A percentile compares a stretch with the other conserved stretches of the same genome.
phyloP scores from a whole-genome alignment of 2,797 vertebrate genomes.

The Helostoma temminkii region DNA sequence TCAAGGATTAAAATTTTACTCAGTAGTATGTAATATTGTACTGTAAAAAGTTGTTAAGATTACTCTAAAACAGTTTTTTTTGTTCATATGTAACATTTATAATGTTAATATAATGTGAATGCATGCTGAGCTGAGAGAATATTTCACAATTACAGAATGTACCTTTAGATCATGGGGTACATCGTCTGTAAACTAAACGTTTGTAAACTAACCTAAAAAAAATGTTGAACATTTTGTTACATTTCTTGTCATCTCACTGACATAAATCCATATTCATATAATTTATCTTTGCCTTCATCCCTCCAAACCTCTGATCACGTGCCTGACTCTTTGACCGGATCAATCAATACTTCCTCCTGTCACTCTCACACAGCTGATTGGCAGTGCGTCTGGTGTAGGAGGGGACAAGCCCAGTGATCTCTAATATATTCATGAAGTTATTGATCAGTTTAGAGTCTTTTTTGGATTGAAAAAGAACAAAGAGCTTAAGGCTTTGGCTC shows the following conservation, averaged over 20 bases:
- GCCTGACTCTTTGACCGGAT: slow-evolving; percentile 57
- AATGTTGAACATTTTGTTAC: background rate
- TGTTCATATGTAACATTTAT: too few species aligned
- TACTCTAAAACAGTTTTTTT: too few species aligned
- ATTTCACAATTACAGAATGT: too few species aligned
- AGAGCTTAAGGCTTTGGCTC: slow-evolving; percentile 38
- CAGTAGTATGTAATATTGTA: too few species aligned
- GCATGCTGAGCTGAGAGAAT: too few species aligned
- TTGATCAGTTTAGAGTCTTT: slow-evolving; percentile 72
- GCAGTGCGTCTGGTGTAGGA: slow-evolving; percentile 37
- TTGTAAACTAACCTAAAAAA: background rate
- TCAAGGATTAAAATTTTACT: too few species aligned
- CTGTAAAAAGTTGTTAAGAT: too few species aligned
- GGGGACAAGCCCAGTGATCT: slow-evolving; percentile 45
- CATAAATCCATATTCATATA: slow-evolving; percentile 14
- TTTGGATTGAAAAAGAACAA: slow-evolving; percentile 56
- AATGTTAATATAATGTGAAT: too few species aligned
- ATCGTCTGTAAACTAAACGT: too few species aligned
- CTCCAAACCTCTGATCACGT: slow-evolving; percentile 25
- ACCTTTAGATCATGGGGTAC: too few species aligned
- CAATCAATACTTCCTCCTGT: slow-evolving; percentile 71
- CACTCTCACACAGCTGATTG: slow-evolving; percentile 65
- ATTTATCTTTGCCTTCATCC: slow-evolving; percentile 14
- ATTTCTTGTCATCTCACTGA: background rate
- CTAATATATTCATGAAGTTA: slow-evolving; percentile 83